phyloP scores from a whole-genome alignment of 1,140 invertebrate genomes.

The Hirudo medicinalis region DNA sequence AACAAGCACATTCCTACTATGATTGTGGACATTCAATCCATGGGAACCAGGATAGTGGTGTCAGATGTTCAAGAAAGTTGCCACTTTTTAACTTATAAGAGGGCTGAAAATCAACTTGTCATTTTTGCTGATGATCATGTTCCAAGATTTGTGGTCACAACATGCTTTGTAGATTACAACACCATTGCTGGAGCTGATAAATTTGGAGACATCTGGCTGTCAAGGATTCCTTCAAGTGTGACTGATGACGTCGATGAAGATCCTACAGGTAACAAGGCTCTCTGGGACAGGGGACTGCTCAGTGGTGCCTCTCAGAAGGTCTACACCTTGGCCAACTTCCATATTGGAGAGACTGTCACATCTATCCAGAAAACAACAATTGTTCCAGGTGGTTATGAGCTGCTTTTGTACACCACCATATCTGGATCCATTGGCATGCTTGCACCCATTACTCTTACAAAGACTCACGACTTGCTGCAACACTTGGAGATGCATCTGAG shows the following conservation, averaged over 20 bases:
- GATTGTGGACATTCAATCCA: conserved; percentile 79
- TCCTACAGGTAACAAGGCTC: conserved; percentile 90
- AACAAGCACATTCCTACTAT: conserved; percentile 95
- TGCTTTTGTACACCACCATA: conserved; percentile 84
- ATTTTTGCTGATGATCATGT: conserved; percentile 96
- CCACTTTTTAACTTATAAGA: conserved; percentile 86
- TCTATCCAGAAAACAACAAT: conserved; percentile 72
- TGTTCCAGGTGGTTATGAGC: conserved; percentile 91
- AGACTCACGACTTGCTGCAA: conserved; percentile 96
- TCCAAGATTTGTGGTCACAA: conserved; percentile 86
- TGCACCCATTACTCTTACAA: conserved; percentile 73
- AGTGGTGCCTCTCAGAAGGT: conserved; percentile 95
- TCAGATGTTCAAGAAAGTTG: conserved; percentile 94
- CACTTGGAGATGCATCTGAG: conserved; percentile 99
- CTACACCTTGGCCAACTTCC: conserved; percentile 78
- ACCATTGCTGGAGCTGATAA: conserved; percentile 92
- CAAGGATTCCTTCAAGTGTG: conserved; percentile 71
- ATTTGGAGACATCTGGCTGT: conserved; percentile 73
- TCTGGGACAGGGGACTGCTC: conserved; percentile 91
- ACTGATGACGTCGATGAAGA: conserved; percentile 97
- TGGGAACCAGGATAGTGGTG: conserved; percentile 84
- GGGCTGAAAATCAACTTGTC: conserved; percentile 89
- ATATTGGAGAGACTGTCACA: conserved; percentile 76
- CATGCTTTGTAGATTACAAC: conserved; percentile 85
- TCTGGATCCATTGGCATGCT: conserved; percentile 83